These are phyloP conservation scores for Drosophila lacteicornis DNA, from an alignment of 1,140 invertebrate species.

Conservation along the genomic window DNA sequence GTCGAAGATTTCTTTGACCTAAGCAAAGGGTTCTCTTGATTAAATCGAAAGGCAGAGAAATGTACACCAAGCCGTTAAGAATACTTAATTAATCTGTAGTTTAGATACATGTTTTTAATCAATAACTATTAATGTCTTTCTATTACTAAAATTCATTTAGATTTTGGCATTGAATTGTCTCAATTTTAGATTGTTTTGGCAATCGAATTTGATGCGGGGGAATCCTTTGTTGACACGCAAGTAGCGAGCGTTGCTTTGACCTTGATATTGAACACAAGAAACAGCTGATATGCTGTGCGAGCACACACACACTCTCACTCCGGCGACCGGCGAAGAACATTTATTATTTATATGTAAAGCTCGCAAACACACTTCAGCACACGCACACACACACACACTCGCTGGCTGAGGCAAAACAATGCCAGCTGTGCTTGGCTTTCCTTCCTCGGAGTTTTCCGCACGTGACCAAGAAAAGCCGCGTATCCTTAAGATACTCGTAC, in stretches of 20 bases:
- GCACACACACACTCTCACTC: conserved; percentile 38
- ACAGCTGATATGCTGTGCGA: conserved; percentile 64
- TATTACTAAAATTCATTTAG: neutral
- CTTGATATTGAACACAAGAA: conserved; percentile 77
- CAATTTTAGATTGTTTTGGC: neutral
- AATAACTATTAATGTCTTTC: neutral
- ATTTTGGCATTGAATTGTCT: too few species aligned
- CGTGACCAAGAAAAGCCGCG: conserved; percentile 63
- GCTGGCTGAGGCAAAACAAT: conserved; percentile 64
- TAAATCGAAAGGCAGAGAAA: too few species aligned
- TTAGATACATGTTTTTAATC: too few species aligned
- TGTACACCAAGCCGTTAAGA: neutral
- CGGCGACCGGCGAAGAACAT: conserved; percentile 56
- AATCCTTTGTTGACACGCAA: conserved; percentile 37
- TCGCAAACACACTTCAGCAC: conserved; percentile 33
- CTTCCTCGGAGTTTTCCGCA: conserved; percentile 60
- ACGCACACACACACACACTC: conserved; percentile 38
- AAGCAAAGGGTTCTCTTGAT: neutral
- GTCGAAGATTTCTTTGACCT: neutral
- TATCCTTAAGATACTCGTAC: conserved; percentile 64
- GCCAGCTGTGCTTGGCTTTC: conserved; percentile 62
- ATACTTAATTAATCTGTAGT: neutral
- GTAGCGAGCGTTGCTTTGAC: conserved; percentile 51
- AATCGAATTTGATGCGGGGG: conserved; percentile 1
- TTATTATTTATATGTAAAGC: conserved; percentile 75